A percentile compares a stretch with the other conserved stretches of the same genome.
These are phyloP conservation scores for Coptotermes formosanus DNA, from an alignment of 1,140 invertebrate species.

Conservation along the genomic window DNA sequence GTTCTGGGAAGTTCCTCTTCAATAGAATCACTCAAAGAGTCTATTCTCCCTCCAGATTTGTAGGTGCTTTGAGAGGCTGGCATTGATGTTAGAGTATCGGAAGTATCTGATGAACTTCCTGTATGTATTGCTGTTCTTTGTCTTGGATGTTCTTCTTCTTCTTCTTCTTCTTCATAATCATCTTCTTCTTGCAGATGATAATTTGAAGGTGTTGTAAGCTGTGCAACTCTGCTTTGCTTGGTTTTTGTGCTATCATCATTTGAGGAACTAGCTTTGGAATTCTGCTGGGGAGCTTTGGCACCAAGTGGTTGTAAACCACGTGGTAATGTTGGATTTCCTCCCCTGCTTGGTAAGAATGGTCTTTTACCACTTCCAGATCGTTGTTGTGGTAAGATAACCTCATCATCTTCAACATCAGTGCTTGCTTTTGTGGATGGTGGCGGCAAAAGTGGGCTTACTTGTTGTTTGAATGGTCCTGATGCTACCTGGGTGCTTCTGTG, in stretches of 20 bases:
- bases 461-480: slow-evolving; percentile 39
- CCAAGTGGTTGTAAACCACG: not conserved
- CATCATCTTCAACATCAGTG: not conserved
- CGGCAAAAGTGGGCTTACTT: slow-evolving; percentile 36
- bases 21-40: not conserved
- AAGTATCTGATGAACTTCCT: not conserved
- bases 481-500: slow-evolving; percentile 38
- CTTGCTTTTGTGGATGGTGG: slow-evolving; percentile 21
- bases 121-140: not conserved
- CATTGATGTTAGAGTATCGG: not conserved
- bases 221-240: not conserved
- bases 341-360: not conserved
- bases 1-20: not conserved
- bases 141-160: not conserved
- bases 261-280: no score
- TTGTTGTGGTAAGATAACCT: not conserved
- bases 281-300: not conserved
- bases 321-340: not conserved
- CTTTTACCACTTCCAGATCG: not conserved
- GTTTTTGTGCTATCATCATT: not conserved
- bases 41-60: not conserved
- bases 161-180: not conserved
- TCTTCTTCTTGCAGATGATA: not conserved
- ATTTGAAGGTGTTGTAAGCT: not conserved
- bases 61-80: not conserved